Base-by-base conservation (phyloP, 64 coral and sea anemone genomes). In the Porites australiensis region DNA sequence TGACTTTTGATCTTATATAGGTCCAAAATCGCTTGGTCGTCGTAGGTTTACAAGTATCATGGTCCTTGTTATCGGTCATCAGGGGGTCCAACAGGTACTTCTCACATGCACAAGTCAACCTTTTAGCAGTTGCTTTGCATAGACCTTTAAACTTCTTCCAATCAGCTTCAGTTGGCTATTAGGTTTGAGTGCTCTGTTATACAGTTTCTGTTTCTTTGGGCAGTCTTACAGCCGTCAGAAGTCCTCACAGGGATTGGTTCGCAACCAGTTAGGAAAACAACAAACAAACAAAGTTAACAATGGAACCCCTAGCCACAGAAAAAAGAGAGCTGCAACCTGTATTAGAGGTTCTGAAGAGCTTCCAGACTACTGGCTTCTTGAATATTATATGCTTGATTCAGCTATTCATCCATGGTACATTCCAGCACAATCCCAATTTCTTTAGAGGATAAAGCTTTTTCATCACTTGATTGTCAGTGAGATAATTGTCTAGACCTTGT, bases 11-110 rank as follows among this genome's bases (percentile, higher is more conserved):
- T 67, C 73, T 79, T 44, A 89, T 89, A 58, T 78, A 79, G 88
- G 71, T 77, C 88, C 88, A 89, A 77, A 79, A 89, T 52, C 57
- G 55, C 79, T 89, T 89, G 58, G 88, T 64, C 75, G 58, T 79
- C 69, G 53, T 64, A 61, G 71, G 88, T 53, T 3, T 57, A 54
- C 15, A 54, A 71, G 53, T 70, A n/a, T 86, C 65, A 72, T 70
- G 64, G 70, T 74, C 70, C 44, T 11, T 74, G 21, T 67, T n/a
- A 67, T 67, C 64, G 64, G 64, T 67, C n/a, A 6, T 12, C 23
- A 71, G 68, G 6, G 67, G 82, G 50, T 86, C 82, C 68, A 60
- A 60, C 22, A 82, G n/a, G 44, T 82, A 82, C 57, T 27, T 60
- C 4, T 82, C 53, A 55, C 58, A 37, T 44, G 53, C 79, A 52